A percentile compares a stretch with the other conserved stretches of the same genome.
Conservation (phyloP, 2,797 vertebrate genomes). For the Xenentodon cancila region DNA sequence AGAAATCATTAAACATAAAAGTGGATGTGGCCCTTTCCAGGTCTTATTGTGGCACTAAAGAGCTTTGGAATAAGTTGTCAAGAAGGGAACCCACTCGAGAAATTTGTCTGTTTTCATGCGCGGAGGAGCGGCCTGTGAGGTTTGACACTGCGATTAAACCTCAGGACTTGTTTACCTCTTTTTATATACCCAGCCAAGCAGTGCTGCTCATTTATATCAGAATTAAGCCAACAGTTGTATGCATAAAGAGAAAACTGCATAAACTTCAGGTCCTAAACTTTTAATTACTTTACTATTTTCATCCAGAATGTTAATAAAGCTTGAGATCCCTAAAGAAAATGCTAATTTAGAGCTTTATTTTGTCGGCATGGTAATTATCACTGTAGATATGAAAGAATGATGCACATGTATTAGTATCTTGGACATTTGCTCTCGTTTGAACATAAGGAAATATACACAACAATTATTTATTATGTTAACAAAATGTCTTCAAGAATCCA, state of each 20-base stretch:
- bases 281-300: slow-evolving; percentile 4
- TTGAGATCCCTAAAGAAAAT: slow-evolving; percentile 13
- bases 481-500: neutral
- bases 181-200: slow-evolving; percentile 34
- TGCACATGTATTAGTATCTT: slow-evolving; percentile 41
- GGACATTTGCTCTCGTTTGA: slow-evolving; percentile 36
- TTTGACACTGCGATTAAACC: too few species aligned
- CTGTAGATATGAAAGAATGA: slow-evolving; percentile 41
- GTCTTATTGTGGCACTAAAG: slow-evolving; percentile 26
- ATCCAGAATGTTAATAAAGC: slow-evolving; percentile 17
- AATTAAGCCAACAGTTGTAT: slow-evolving; percentile 22
- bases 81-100: neutral
- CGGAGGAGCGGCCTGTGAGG: slow-evolving; percentile 10
- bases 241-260: slow-evolving; percentile 27
- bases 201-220: slow-evolving; percentile 30
- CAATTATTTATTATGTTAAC: slow-evolving; percentile 13
- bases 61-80: slow-evolving; percentile 32
- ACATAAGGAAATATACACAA: slow-evolving; percentile 34
- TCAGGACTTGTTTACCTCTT: slow-evolving; percentile 29
- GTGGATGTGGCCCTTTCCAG: slow-evolving; percentile 17
- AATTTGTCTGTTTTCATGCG: slow-evolving; percentile 25
- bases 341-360: slow-evolving; percentile 20
- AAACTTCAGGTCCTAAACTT: slow-evolving; percentile 3
- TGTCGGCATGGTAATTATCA: slow-evolving; percentile 24
- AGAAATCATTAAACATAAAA: slow-evolving; percentile 10